Base-by-base conservation (phyloP, 2,888 invertebrate genomes). In the Isotomurus palustris region DNA sequence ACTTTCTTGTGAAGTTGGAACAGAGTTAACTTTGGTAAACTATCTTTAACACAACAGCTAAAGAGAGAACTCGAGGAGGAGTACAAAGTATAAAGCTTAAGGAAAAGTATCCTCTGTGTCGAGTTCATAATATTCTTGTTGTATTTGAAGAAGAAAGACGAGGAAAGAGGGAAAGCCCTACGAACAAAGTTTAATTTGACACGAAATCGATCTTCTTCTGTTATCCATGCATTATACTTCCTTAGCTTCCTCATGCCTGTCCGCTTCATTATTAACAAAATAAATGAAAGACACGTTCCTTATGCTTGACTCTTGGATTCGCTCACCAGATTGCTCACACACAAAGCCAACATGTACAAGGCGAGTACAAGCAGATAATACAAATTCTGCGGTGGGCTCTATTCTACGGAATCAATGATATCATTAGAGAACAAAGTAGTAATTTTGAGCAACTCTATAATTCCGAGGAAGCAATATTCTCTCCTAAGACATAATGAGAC, bases 281-380 rank as follows among this genome's bases (percentile, higher is more conserved):
- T 69, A 66, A 69, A 64, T 64, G 63, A 62, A 69, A 67, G 64
- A 67, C 69, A 69, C 69, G 69, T 69, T 63, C 17, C 43, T n/a
- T n/a, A n/a, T n/a, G n/a, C n/a, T n/a, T n/a, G n/a, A n/a, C n/a
- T n/a, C n/a, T n/a, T n/a, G n/a, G n/a, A n/a, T n/a, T n/a, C n/a
- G n/a, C n/a, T n/a, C n/a, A n/a, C n/a, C n/a, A n/a, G n/a, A n/a
- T n/a, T n/a, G n/a, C n/a, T n/a, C n/a, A n/a, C n/a, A n/a, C n/a
- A n/a, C n/a, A n/a, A n/a, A 21, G 43, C 14, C 43, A 14, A 21
- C 21, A 43, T 21, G 32, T 17, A 22, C 10, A 47, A 32, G 25
- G 27, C 25, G 8, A 40, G 5, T 29, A 14, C n/a, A 35, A 24
- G 43, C 2, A 12, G 19, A 17, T 8, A 32, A 25, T n/a, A 44